Evolutionary conservation across 2,888 invertebrate genomes (phyloP), one percentile per base, ranked within the genome.

Genomic region (Hyposoter dolosus): DNA sequence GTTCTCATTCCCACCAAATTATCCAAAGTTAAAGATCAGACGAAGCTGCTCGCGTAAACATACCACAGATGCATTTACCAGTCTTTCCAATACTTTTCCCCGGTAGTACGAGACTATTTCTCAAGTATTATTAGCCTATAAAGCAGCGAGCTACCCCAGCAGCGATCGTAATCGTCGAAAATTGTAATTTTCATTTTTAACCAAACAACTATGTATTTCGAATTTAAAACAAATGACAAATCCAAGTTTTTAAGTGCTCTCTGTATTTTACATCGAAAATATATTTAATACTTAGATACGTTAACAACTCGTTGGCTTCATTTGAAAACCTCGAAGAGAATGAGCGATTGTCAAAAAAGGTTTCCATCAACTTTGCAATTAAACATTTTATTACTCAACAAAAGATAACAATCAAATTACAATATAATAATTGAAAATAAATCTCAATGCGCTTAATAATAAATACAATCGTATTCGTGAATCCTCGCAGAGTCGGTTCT

Each of bases 321-420:
- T 40, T 77, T 53, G 66, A 10, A 35, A 5, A n/a, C 17, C 5
- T 35, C 1, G 19, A 19, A 3, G n/a, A 53, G 35, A 28, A 15
- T 60, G 15, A 15, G 28, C 5, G 28, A 15, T 28, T 28, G 28
- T 28, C 1, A 15, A 28, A 28, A 28, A 32, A 32, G 60, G 1
- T 47, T 23, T 3, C n/a, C 53, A 17, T 15, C 12, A n/a, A 32
- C 23, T 50, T 76, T 87, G 82, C 80, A 88, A 88, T 91, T 90
- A 91, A 91, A 92, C 90, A 92, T 91, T 93, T 93, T 92, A 93
- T 93, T 93, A 89, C 88, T 91, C 90, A 93, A 93, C 92, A 92
- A 92, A 92, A 91, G 90, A 88, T 93, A 92, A 93, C 92, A 92
- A 91, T 90, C 87, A 85, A 84, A 76, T 60, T 83, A 85, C 47